These are phyloP conservation scores for Leptocoma aspasia DNA, from an alignment of 2,113 vertebrate species.

Conservation along the genomic window DNA sequence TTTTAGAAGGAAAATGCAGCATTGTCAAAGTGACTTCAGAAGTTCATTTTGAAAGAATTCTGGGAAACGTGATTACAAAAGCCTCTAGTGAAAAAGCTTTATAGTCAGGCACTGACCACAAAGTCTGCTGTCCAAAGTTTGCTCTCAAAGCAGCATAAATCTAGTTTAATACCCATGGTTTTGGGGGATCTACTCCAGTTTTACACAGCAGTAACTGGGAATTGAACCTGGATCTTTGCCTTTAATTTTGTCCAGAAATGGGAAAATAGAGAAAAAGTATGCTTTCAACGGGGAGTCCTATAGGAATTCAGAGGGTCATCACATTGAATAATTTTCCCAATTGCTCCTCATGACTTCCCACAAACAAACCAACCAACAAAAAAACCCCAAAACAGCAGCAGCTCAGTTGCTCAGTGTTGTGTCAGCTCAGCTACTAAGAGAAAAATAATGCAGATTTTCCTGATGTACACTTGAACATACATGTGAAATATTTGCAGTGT, in stretches of 20 bases:
- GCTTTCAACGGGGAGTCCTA: neutral
- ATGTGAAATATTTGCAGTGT: neutral
- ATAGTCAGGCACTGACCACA: neutral
- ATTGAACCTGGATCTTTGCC: neutral
- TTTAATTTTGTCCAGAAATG: conserved; percentile 4
- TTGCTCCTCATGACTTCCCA: neutral
- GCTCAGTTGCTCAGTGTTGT: neutral
- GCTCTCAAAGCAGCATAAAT: conserved; percentile 9
- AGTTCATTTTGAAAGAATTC: neutral
- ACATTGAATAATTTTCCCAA: neutral
- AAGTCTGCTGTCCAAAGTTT: neutral
- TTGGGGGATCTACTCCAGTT: neutral
- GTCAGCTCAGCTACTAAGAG: neutral
- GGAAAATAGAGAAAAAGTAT: neutral
- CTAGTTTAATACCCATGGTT: neutral
- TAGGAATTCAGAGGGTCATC: neutral
- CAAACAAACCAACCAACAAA: neutral
- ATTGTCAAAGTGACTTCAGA: neutral
- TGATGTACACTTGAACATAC: neutral
- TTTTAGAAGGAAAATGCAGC: neutral
- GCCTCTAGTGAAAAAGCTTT: neutral
- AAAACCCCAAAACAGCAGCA: neutral
- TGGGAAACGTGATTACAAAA: neutral
- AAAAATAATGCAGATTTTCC: neutral
- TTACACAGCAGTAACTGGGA: neutral